Evolutionary conservation across 2,113 vertebrate genomes (phyloP), one percentile per base, ranked within the genome.

Genomic region (Rhineura floridana): DNA sequence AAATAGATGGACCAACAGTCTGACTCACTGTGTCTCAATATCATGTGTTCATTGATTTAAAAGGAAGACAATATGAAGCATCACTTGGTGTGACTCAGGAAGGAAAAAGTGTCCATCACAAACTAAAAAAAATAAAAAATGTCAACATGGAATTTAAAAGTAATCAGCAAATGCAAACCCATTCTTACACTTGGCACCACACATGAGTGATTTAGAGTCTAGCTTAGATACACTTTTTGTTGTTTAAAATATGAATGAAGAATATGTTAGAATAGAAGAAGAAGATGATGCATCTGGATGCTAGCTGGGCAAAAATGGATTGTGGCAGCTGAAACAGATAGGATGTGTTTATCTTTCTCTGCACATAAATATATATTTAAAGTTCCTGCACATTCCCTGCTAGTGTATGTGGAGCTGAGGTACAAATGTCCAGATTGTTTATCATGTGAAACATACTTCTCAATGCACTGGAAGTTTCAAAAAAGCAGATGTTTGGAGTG

Each of bases 101-200:
- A 62, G 63, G 44, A 87, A 76, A 86, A 83, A 13, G 0, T 0
- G 48, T 87, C 30, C 67, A 1, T 17, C 11, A 25, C 13, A 86
- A 83, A 88, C 89, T n/a, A n/a, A n/a, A n/a, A n/a, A 44, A 19
- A 19, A 19, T 59, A 63, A 83, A 87, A 86, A 89, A 48, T 55
- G 0, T 50, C 23, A n/a, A 15, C 17, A 84, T 72, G 30, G 73
- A 48, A 82, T 69, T 19, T 28, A 72, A 78, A 90, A 77, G 0
- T 84, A 10, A 52, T 75, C 65, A 67, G 1, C 50, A 23, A 84
- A 84, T 69, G 4, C 81, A 17, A 84, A 84, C 0, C 1, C 42
- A n/a, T 86, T 72, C 28, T 55, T 69, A 0, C 67, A 81, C 88
- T 81, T 86, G 30, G 52, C 65, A 15, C 0, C 1, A 3, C n/a